A percentile compares a stretch with the other conserved stretches of the same genome.
These are phyloP conservation scores for Meriones psammophilus DNA, from an alignment of 2,797 vertebrate genomes.

Conservation along the genomic window DNA sequence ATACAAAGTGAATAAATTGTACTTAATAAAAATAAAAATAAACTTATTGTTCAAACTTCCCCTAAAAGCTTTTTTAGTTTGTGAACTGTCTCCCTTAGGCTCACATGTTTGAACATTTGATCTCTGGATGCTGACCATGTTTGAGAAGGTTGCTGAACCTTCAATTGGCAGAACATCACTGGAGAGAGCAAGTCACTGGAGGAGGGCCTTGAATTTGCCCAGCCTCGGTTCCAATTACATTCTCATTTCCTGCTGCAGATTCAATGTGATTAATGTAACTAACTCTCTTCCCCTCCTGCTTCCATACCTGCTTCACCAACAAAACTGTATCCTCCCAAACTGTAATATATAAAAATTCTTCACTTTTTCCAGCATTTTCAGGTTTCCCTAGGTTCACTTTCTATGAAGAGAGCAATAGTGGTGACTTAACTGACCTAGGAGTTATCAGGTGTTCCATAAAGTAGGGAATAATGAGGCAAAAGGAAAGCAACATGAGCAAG, in stretches of 20 bases:
- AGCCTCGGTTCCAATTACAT: neutral
- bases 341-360: neutral
- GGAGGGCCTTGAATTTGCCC: neutral
- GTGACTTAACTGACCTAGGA: neutral
- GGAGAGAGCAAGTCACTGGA: no score
- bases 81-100: neutral
- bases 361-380: neutral
- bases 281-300: neutral
- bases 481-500: neutral
- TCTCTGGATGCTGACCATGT: neutral
- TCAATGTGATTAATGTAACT: neutral
- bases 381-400: neutral
- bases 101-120: neutral
- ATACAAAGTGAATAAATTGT: no score
- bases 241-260: neutral
- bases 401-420: neutral
- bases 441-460: neutral
- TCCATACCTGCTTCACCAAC: neutral
- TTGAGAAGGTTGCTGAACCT: neutral
- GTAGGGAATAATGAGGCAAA: neutral
- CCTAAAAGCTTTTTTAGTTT: neutral
- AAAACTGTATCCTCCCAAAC: neutral
- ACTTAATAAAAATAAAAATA: no score
- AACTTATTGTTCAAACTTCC: neutral
- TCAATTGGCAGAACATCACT: neutral